phyloP scores from a whole-genome alignment of 2,113 vertebrate genomes.

The Lichenostomus cassidix region DNA sequence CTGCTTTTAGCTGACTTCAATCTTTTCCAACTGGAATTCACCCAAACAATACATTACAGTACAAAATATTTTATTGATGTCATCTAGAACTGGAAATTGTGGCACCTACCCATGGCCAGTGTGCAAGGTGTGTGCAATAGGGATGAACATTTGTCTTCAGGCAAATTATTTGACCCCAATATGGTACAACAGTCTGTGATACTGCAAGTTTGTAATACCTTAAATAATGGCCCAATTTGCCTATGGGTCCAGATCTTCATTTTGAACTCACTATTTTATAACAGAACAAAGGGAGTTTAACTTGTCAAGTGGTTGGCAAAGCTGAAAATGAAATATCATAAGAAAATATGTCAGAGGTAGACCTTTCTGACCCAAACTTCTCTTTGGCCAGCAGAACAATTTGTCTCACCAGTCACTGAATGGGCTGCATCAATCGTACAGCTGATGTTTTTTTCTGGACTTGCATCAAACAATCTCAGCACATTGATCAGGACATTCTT shows the following conservation, averaged over 20 bases:
- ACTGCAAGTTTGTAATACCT: slow-evolving; percentile 45
- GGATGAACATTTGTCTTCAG: slow-evolving; percentile 1
- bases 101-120: not conserved
- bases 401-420: slow-evolving; percentile 70
- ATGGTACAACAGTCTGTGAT: slow-evolving; percentile 31
- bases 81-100: not conserved
- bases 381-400: slow-evolving; percentile 61
- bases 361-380: slow-evolving; percentile 71
- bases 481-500: slow-evolving; percentile 68
- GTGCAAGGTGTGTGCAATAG: not conserved
- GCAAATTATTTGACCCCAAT: slow-evolving; percentile 39
- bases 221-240: slow-evolving; percentile 54
- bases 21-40: slow-evolving; percentile 48
- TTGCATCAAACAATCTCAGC: slow-evolving; percentile 69
- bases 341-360: slow-evolving; percentile 70
- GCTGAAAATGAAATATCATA: slow-evolving; percentile 71
- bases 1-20: slow-evolving; percentile 40
- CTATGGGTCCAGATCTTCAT: slow-evolving; percentile 40
- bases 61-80: slow-evolving; percentile 19
- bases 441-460: slow-evolving; percentile 72
- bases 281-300: slow-evolving; percentile 62
- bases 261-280: slow-evolving; percentile 69
- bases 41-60: slow-evolving; percentile 2
- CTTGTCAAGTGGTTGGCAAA: slow-evolving; percentile 67
- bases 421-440: slow-evolving; percentile 65